These are phyloP conservation scores for Latheticus oryzae DNA, from an alignment of 2,888 invertebrate species.

Conservation along the genomic window DNA sequence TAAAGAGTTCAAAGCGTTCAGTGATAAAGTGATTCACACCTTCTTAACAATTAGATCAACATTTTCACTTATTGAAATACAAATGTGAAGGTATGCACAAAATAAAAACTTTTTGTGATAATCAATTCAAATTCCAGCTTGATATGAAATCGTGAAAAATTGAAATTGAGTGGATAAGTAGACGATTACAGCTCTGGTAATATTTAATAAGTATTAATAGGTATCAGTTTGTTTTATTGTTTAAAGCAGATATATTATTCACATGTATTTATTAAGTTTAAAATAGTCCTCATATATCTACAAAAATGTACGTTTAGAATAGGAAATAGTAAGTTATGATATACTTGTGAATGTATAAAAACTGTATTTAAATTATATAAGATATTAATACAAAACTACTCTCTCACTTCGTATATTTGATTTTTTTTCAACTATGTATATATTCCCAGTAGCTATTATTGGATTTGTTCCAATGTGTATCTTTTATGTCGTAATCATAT, in stretches of 20 bases:
- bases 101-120: no score
- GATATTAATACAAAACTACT: conserved; percentile 34
- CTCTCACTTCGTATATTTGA: conserved; percentile 36
- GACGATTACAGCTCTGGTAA: no score
- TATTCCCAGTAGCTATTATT: conserved; percentile 24
- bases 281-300: conserved; percentile 26
- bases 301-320: conserved; percentile 34
- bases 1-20: no score
- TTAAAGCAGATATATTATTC: conserved; percentile 29
- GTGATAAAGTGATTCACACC: no score
- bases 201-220: conserved; percentile 14
- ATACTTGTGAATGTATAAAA: conserved; percentile 43
- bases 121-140: neutral
- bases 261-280: conserved; percentile 35
- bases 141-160: no score
- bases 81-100: no score
- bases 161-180: no score
- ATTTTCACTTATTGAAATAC: no score
- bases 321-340: conserved; percentile 37
- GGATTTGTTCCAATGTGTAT: conserved; percentile 14
- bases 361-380: conserved; percentile 36
- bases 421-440: conserved; percentile 32
- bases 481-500: conserved; percentile 19
- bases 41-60: no score
- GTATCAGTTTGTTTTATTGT: conserved; percentile 24